phyloP scores from a whole-genome alignment of 2,113 vertebrate species.

The Nothobranchius furzeri region DNA sequence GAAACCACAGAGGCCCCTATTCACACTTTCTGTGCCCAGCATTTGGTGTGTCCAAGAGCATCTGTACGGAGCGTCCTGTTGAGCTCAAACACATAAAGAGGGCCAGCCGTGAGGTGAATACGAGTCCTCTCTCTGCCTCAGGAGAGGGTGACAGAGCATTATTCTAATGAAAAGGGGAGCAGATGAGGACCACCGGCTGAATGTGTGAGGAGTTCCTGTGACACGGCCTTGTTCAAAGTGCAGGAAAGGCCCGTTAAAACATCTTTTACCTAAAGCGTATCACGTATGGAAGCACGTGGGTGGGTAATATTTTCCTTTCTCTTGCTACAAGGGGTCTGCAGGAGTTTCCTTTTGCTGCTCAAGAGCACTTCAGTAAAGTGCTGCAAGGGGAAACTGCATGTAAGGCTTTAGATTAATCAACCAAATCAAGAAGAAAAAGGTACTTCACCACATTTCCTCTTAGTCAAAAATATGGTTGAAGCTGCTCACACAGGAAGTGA shows the following conservation, averaged over 20 bases:
- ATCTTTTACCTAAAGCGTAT: not conserved
- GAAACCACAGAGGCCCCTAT: slow-evolving; percentile 64
- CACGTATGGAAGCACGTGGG: not conserved
- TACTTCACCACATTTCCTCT: not conserved
- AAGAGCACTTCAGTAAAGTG: not conserved
- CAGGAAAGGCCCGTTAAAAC: not conserved
- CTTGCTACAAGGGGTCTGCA: not conserved
- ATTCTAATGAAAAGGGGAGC: slow-evolving; percentile 43
- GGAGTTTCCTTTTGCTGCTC: not conserved
- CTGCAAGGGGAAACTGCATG: not conserved
- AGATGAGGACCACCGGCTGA: slow-evolving; percentile 21
- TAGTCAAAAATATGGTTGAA: too few relatives aligned
- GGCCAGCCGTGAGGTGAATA: slow-evolving; percentile 72
- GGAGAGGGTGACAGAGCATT: slow-evolving; percentile 60
- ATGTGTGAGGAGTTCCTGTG: slow-evolving; percentile 19
- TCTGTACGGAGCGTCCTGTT: slow-evolving; percentile 68
- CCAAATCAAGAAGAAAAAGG: not conserved
- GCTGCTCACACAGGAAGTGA: not conserved
- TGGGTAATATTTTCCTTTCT: not conserved
- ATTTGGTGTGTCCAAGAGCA: slow-evolving; percentile 61
- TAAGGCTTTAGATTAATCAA: not conserved
- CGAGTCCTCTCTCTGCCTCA: slow-evolving; percentile 30
- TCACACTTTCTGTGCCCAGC: slow-evolving; percentile 48
- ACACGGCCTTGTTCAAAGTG: slow-evolving; percentile 8
- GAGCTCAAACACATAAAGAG: slow-evolving; percentile 52